phyloP scores from a whole-genome alignment of 1,140 invertebrate species.

The Sogatella furcifera region DNA sequence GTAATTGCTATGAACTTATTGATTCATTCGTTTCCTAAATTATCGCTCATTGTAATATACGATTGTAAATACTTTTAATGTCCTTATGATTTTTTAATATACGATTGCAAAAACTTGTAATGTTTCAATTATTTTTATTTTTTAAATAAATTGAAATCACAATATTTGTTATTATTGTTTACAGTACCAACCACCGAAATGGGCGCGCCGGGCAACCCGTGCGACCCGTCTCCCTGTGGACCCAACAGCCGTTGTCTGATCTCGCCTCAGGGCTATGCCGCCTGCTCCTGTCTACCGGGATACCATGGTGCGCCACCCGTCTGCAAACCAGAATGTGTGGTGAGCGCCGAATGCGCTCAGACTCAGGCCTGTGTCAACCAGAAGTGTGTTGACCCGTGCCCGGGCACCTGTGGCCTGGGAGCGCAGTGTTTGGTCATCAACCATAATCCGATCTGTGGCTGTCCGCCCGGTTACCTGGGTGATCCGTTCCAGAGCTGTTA shows the following conservation, averaged over 20 bases:
- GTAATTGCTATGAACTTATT: too few species aligned
- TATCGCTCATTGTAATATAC: too few species aligned
- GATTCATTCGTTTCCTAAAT: too few species aligned
- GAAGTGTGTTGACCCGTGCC: constrained; percentile 65
- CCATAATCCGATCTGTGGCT: constrained; percentile 73
- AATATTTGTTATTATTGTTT: neutral
- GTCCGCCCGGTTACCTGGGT: constrained; percentile 56
- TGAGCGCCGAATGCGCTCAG: constrained; percentile 66
- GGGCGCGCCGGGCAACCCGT: constrained; percentile 28
- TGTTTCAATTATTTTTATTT: too few species aligned
- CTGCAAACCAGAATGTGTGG: constrained; percentile 69
- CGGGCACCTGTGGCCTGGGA: constrained; percentile 61
- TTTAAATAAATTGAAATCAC: too few species aligned
- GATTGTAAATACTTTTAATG: too few species aligned
- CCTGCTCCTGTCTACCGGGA: constrained; percentile 68
- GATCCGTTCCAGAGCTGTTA: constrained; percentile 70
- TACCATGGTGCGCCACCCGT: constrained; percentile 66
- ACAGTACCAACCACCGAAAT: constrained; percentile 15
- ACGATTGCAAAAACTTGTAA: too few species aligned
- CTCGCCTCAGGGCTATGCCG: constrained; percentile 54
- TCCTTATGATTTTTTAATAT: too few species aligned
- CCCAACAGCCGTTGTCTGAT: constrained; percentile 64
- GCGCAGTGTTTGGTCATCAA: constrained; percentile 65
- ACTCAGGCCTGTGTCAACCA: constrained; percentile 66
- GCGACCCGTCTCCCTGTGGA: constrained; percentile 62